Percentiles rank a stretch among this genome's conserved stretches.
phyloP scores from a whole-genome alignment of 2,888 invertebrate species.

The Cotesia congregata region DNA sequence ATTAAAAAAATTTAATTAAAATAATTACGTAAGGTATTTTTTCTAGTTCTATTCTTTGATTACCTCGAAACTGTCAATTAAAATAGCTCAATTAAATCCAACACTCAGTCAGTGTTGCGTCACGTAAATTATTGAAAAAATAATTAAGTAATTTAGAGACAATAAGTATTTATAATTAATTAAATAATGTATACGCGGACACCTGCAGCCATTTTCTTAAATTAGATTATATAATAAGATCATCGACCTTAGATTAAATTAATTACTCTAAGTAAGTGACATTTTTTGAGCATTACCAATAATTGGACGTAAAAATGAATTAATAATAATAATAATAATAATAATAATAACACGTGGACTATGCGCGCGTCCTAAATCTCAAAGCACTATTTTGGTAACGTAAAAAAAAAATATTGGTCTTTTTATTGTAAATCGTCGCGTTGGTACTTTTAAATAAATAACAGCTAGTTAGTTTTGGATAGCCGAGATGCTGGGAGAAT shows the following conservation, averaged over 20 bases:
- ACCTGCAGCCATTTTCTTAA: slow-evolving; percentile 1
- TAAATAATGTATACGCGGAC: not conserved
- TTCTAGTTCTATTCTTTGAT: not conserved
- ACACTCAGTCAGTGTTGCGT: not conserved
- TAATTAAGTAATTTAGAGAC: not conserved
- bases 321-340: slow-evolving; percentile 20
- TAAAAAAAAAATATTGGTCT: not conserved
- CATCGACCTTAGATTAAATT: slow-evolving; percentile 3
- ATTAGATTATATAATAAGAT: slow-evolving; percentile 11
- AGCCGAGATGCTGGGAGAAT: not conserved
- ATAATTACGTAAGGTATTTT: slow-evolving; percentile 5
- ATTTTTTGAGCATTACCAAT: not conserved
- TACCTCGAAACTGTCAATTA: not conserved
- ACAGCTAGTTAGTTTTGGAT: not conserved
- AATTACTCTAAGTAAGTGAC: not conserved
- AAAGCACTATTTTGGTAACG: slow-evolving; percentile 5
- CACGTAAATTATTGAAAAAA: not conserved
- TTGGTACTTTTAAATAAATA: slow-evolving; percentile 18
- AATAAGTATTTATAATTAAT: not conserved
- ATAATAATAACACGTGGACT: slow-evolving; percentile 19
- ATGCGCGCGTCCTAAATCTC: not conserved
- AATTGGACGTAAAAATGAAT: not conserved
- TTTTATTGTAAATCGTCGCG: slow-evolving; percentile 10
- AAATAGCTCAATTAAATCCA: not conserved
- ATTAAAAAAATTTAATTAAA: slow-evolving; percentile 3